Evolutionary conservation across 2,113 vertebrate genomes (phyloP).

Genomic region (Otolemur garnettii): DNA sequence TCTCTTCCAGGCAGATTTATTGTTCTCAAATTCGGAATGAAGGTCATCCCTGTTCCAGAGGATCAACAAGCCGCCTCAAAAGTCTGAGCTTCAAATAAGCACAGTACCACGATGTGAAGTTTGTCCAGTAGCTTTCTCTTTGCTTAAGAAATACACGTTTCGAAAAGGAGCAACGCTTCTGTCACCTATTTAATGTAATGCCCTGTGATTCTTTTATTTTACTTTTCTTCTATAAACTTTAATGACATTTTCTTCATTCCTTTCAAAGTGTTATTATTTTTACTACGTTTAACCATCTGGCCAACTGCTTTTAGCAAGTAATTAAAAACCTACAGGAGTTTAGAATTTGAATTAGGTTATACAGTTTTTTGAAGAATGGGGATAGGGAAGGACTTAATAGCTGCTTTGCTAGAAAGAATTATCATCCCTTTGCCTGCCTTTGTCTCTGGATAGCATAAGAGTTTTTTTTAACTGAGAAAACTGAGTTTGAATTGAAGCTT

Average conservation of each 20-base stretch:
- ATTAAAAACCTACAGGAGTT: constrained; percentile 72
- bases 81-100: background rate
- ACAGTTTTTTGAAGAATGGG: constrained; percentile 65
- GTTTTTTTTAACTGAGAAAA: constrained; percentile 33
- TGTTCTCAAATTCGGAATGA: constrained; percentile 36
- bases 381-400: constrained; percentile 33
- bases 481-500: constrained; percentile 36
- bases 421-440: constrained; percentile 38
- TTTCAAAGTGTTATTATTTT: constrained; percentile 75
- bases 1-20: background rate
- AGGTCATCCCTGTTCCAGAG: background rate
- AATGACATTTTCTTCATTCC: constrained; percentile 53
- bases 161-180: background rate
- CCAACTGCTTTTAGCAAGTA: constrained; percentile 69
- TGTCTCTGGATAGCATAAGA: background rate
- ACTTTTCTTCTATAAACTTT: background rate
- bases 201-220: background rate
- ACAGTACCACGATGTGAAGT: background rate
- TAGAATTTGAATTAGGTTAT: constrained; percentile 73
- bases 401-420: constrained; percentile 55
- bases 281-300: constrained; percentile 76
- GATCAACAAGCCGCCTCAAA: background rate
- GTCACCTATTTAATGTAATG: background rate
- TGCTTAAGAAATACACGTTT: background rate
- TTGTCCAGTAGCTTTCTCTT: background rate